Base-by-base conservation (phyloP, 1,140 invertebrate genomes). In the Trachymyrmex cornetzi region DNA sequence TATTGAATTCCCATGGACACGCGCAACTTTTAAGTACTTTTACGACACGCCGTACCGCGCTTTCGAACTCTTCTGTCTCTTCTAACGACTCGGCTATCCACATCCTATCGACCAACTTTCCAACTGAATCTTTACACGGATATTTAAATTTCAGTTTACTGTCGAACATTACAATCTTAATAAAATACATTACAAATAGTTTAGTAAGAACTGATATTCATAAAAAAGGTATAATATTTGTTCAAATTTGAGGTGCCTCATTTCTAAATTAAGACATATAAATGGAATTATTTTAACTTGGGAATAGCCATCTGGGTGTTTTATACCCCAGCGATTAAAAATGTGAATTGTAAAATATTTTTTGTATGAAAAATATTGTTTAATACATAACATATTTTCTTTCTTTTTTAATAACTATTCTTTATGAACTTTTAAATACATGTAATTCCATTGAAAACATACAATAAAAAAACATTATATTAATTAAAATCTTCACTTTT, bases 11-110 rank as follows among this genome's bases (percentile, higher is more conserved):
- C 22, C 80, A 24, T 50, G 69, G 55, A 84, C 80, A 48, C 55
- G 80, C 38, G 80, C 80, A 84, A 84, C 69, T 74, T 84, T 74
- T 84, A 84, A 84, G 80, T 74, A 84, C 80, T 84, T 84, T 74
- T 30, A 48, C 69, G 80, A 61, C 80, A 50, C 38, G 24, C 14
- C 55, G 69, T 74, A 61, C 24, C 34, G 64, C 9, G 30, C 24
- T 74, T 30, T 11, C 53, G 19, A 84, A 84, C 80, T 84, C 48
- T 14, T 50, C 1, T 38, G 16, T 74, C 67, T 74, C 67, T 74
- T 34, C 24, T 75, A 74, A 84, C 55, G 55, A 72, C 67, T 30
- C 55, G 67, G 3, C 34, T 34, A 50, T 74, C 24, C 38, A 48
- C 30, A 16, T 63, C n/a, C 30, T 6, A 82, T 72, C 80, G 53